These are phyloP conservation scores for Brevimyrus niger DNA, from an alignment of 2,113 vertebrate species.

Conservation along the genomic window DNA sequence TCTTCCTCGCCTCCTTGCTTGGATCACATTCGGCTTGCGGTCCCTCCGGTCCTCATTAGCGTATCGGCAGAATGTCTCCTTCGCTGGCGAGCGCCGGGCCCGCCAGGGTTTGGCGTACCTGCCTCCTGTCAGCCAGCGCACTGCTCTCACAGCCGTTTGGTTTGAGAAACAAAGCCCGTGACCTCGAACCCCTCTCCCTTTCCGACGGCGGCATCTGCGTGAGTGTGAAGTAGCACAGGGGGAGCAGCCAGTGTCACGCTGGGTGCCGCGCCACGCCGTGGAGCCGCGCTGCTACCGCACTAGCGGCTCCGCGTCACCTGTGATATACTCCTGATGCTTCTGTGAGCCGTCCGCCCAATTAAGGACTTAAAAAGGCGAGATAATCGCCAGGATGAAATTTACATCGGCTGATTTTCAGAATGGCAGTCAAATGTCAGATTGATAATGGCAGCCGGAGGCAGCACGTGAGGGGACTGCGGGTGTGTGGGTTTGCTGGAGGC, in stretches of 20 bases:
- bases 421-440: not conserved
- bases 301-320: not conserved
- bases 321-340: not conserved
- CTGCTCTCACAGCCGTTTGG: conserved; percentile 13
- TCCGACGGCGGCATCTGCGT: conserved; percentile 2
- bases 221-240: not conserved
- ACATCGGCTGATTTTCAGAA: not conserved
- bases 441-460: not conserved
- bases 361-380: not conserved
- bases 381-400: not conserved
- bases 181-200: not conserved
- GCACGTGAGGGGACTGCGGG: not conserved
- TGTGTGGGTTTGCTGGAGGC: not conserved
- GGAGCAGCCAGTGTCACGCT: not conserved
- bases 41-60: conserved; percentile 33
- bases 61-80: conserved; percentile 20
- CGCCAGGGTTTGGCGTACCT: conserved; percentile 20
- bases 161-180: conserved; percentile 13
- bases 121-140: conserved; percentile 18
- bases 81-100: conserved; percentile 8
- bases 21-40: conserved; percentile 15
- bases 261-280: not conserved
- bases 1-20: not conserved
- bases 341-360: conserved; percentile 10
- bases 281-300: not conserved